These are phyloP conservation scores for Montipora capricornis DNA, from an alignment of 64 coral and sea anemone species.

Conservation along the genomic window DNA sequence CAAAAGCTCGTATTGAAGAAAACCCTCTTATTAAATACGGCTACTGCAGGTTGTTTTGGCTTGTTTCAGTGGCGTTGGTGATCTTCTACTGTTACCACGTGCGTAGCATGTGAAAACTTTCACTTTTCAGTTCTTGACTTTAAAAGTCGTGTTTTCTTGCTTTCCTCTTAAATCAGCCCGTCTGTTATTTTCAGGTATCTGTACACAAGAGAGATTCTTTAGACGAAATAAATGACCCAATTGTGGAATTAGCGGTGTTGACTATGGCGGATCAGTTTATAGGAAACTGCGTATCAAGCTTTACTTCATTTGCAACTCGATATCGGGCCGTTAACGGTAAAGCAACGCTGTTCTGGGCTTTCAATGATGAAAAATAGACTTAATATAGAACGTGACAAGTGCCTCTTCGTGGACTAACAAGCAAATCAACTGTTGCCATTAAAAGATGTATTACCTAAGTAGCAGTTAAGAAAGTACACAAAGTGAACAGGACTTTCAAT, in stretches of 20 bases:
- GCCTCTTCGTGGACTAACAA: neutral
- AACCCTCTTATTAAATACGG: no score
- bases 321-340: constrained; percentile 79
- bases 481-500: neutral
- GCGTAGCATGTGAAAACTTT: no score
- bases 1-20: no score
- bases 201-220: constrained; percentile 72
- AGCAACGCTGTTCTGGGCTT: constrained; percentile 91
- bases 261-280: constrained; percentile 92
- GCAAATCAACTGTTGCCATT: neutral
- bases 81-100: no score
- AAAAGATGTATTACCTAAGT: neutral
- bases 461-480: neutral
- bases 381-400: neutral
- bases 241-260: constrained; percentile 90
- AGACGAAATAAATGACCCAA: constrained; percentile 75
- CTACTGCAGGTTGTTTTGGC: no score
- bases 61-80: no score
- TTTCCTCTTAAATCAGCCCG: neutral
- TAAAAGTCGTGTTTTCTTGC: no score
- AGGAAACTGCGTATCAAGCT: constrained; percentile 98
- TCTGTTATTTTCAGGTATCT: constrained; percentile 64
- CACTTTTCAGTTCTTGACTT: no score
- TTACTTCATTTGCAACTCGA: constrained; percentile 95
- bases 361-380: constrained; percentile 55